Conservation (phyloP, 2,888 invertebrate species). For the Acronicta leporina region DNA sequence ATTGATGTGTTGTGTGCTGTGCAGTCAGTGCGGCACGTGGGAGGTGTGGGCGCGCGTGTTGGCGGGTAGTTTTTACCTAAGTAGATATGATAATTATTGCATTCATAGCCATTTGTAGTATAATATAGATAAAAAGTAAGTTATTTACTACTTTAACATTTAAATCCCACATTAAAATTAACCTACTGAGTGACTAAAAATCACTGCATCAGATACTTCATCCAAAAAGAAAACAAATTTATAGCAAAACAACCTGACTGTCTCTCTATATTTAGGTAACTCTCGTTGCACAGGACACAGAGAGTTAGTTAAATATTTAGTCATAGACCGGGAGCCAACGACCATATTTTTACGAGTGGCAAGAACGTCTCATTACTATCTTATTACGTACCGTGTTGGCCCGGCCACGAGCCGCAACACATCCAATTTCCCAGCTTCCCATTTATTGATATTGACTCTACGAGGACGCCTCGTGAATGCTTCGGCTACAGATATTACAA, state of each 20-base stretch:
- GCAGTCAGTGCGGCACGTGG: too few species aligned
- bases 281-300: conserved; percentile 42
- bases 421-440: conserved; percentile 88
- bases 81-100: too few species aligned
- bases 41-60: too few species aligned
- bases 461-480: conserved; percentile 83
- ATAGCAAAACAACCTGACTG: conserved; percentile 3
- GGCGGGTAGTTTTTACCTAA: too few species aligned
- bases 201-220: too few species aligned
- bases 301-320: conserved; percentile 83
- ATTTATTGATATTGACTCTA: conserved; percentile 89
- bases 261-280: conserved; percentile 33
- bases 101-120: too few species aligned
- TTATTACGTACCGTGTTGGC: conserved; percentile 84
- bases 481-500: conserved; percentile 58
- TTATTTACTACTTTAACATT: too few species aligned
- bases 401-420: conserved; percentile 83
- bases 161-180: too few species aligned
- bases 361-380: conserved; percentile 85
- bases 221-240: too few species aligned
- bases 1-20: too few species aligned
- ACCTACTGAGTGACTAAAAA: too few species aligned
- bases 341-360: conserved; percentile 86
- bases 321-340: conserved; percentile 78
- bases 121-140: too few species aligned